A percentile compares a stretch with the other conserved stretches of the same genome.
Conservation (phyloP, 1,140 invertebrate genomes). For the Drosophila obscura region DNA sequence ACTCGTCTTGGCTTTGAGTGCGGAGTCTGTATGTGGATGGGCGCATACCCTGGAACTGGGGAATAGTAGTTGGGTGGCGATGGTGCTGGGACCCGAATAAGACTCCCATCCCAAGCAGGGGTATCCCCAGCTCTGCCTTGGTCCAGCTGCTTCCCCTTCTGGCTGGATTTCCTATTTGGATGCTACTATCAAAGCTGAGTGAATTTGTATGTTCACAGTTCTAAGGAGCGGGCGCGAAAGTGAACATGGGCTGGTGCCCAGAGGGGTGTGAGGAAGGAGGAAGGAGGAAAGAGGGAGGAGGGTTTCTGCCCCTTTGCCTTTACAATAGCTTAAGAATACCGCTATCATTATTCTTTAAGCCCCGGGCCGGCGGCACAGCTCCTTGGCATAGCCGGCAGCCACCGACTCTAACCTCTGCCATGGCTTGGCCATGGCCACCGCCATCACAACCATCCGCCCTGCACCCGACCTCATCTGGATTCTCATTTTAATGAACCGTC, state of each 20-base stretch:
- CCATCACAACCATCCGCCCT: conserved; percentile 21
- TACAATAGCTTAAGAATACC: conserved; percentile 84
- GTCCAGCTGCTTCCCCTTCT: not conserved
- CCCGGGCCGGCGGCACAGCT: conserved; percentile 51
- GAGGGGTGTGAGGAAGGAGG: not conserved
- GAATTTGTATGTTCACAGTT: conserved; percentile 84
- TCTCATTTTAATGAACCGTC: conserved; percentile 83
- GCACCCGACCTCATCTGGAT: conserved; percentile 49
- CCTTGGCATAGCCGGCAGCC: conserved; percentile 41
- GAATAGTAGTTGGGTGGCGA: no score
- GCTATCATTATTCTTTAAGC: conserved; percentile 83
- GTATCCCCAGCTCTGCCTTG: not conserved
- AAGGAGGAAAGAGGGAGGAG: conserved; percentile 5
- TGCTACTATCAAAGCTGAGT: conserved; percentile 79
- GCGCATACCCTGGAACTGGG: not conserved
- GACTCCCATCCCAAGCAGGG: no score
- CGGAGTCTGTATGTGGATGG: conserved; percentile 46
- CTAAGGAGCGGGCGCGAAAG: conserved; percentile 80
- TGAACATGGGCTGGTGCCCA: conserved; percentile 49
- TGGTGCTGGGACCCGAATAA: no score
- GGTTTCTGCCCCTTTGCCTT: conserved; percentile 46
- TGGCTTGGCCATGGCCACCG: conserved; percentile 39
- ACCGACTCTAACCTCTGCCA: conserved; percentile 29
- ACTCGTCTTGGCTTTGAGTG: conserved; percentile 35
- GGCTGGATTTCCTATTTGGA: conserved; percentile 61